Evolutionary conservation across 2,888 invertebrate species (phyloP).

Genomic region (Monochamus alternatus): DNA sequence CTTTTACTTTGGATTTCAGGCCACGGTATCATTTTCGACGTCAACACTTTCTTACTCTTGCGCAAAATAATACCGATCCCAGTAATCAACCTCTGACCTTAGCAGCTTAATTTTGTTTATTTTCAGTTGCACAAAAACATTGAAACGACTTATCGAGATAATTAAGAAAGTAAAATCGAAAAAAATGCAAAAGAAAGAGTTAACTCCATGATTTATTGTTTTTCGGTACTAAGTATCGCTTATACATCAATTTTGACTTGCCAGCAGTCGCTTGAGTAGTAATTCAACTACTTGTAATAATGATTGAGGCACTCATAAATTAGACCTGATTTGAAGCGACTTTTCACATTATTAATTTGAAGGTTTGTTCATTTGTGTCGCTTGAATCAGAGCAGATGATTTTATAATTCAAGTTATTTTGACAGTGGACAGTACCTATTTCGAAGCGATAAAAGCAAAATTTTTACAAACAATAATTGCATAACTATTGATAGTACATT

Average conservation of each 20-base stretch:
- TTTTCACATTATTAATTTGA: no score
- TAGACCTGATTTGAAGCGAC: neutral
- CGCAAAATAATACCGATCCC: conserved; percentile 18
- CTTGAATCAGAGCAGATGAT: no score
- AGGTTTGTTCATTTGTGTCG: no score
- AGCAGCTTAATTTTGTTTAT: conserved; percentile 16
- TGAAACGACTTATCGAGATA: conserved; percentile 15
- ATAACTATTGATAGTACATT: no score
- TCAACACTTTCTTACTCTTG: conserved; percentile 20
- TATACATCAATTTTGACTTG: conserved; percentile 40
- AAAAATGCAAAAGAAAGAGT: conserved; percentile 16
- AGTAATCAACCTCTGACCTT: conserved; percentile 6
- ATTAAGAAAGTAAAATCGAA: conserved; percentile 30
- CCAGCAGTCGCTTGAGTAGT: conserved; percentile 45
- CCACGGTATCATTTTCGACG: neutral
- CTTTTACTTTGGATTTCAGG: neutral
- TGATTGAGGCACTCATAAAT: conserved; percentile 51
- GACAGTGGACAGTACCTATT: no score
- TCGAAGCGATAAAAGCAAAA: no score
- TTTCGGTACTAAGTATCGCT: conserved; percentile 33
- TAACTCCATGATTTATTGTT: conserved; percentile 34
- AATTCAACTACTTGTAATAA: conserved; percentile 53
- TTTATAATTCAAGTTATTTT: no score
- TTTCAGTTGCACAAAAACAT: conserved; percentile 25
- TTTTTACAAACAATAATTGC: no score